Evolutionary conservation across 1,140 invertebrate genomes (phyloP).

Genomic region (Homalodisca vitripennis): DNA sequence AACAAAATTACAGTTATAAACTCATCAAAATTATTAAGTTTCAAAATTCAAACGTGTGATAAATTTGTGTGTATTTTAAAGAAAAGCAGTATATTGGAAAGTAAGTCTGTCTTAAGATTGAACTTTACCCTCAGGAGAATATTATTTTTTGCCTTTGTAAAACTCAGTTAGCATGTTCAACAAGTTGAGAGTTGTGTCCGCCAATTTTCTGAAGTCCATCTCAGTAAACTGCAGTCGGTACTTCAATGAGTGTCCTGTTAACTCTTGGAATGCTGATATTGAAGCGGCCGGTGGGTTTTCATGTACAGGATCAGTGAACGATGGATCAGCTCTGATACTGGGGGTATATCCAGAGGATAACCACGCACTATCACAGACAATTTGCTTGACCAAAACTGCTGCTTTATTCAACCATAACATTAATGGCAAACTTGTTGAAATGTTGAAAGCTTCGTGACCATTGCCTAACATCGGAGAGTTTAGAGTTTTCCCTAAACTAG

Average conservation of each 20-base stretch:
- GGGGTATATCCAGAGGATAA: neutral
- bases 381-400: constrained; percentile 34
- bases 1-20: no score
- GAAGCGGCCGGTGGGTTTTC: neutral
- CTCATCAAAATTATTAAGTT: no score
- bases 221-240: neutral
- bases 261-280: neutral
- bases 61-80: no score
- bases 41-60: no score
- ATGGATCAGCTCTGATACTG: neutral
- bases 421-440: constrained; percentile 30
- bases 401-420: constrained; percentile 32
- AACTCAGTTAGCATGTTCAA: no score
- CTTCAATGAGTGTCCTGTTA: neutral
- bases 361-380: neutral
- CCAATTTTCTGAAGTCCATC: no score
- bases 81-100: no score
- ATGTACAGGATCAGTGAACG: neutral
- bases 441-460: constrained; percentile 26
- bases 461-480: constrained; percentile 56
- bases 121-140: no score
- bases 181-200: no score
- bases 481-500: constrained; percentile 61
- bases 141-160: no score
- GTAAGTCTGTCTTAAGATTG: no score